Percentiles rank a stretch among this genome's conserved stretches.
Conservation (phyloP, 1,140 invertebrate species). For the Rhagoletis zephyria region DNA sequence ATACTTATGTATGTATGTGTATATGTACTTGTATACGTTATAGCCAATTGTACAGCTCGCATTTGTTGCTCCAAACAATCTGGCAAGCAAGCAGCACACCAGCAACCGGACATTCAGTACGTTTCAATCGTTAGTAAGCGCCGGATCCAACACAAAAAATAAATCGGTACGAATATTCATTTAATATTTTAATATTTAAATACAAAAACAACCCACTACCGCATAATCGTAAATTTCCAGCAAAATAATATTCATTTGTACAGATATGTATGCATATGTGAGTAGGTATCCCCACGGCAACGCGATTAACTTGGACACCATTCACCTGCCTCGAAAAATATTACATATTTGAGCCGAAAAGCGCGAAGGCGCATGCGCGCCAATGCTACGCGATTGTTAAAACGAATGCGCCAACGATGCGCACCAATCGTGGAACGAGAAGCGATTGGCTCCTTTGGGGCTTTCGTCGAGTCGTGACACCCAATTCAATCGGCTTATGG, state of each 20-base stretch:
- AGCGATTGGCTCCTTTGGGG: slow-evolving; percentile 40
- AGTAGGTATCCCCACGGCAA: background rate
- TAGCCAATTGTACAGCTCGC: background rate
- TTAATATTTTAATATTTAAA: slow-evolving; percentile 25
- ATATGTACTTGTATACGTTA: background rate
- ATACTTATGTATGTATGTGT: background rate
- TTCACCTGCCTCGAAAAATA: background rate
- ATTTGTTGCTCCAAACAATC: background rate
- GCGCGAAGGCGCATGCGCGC: background rate
- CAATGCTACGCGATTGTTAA: background rate
- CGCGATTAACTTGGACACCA: background rate
- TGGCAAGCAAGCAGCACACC: background rate
- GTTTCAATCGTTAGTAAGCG: slow-evolving; percentile 28
- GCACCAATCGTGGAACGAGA: slow-evolving; percentile 9
- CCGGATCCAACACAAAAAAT: slow-evolving; percentile 24
- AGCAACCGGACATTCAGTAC: slow-evolving; percentile 42
- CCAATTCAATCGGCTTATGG: background rate
- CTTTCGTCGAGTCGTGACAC: slow-evolving; percentile 1
- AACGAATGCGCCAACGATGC: slow-evolving; percentile 17
- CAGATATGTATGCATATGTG: background rate
- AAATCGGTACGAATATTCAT: background rate
- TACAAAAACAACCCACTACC: background rate
- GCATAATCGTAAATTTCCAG: no score
- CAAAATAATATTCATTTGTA: background rate
- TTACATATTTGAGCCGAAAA: background rate